These are phyloP conservation scores for Drosophila virilis DNA, from an alignment of 1,140 invertebrate species.

Conservation along the genomic window DNA sequence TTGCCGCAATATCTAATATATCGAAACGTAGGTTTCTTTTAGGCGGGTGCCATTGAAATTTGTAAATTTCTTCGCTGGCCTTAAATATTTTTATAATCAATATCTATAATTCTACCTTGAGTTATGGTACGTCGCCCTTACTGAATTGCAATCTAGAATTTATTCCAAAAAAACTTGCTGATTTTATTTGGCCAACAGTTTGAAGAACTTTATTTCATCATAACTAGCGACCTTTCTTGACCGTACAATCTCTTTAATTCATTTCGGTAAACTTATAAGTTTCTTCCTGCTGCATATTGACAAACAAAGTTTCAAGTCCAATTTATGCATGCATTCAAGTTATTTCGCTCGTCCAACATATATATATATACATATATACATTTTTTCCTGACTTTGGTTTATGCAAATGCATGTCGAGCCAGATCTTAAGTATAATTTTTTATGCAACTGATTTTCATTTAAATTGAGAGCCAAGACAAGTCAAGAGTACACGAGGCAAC, in stretches of 20 bases:
- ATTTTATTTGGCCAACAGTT: slow-evolving; percentile 1
- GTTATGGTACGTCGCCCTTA: background rate
- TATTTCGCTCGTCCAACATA: slow-evolving; percentile 22
- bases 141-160: background rate
- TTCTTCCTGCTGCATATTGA: slow-evolving; percentile 39
- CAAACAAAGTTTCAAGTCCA: slow-evolving; percentile 53
- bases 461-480: slow-evolving; percentile 58
- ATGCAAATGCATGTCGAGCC: slow-evolving; percentile 49
- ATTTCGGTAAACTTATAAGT: slow-evolving; percentile 41
- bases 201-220: slow-evolving; percentile 16
- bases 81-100: no score
- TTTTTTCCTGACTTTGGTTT: slow-evolving; percentile 39
- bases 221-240: slow-evolving; percentile 25
- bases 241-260: slow-evolving; percentile 38
- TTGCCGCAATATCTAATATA: no score
- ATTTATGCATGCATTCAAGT: slow-evolving; percentile 52
- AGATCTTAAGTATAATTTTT: slow-evolving; percentile 60
- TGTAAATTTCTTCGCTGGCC: no score
- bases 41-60: no score
- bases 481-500: slow-evolving; percentile 2
- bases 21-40: no score
- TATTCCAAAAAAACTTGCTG: background rate
- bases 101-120: background rate
- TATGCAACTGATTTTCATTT: slow-evolving; percentile 69
- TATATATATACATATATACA: slow-evolving; percentile 7